phyloP scores from a whole-genome alignment of 2,888 invertebrate species.

The Hemaris fuciformis region DNA sequence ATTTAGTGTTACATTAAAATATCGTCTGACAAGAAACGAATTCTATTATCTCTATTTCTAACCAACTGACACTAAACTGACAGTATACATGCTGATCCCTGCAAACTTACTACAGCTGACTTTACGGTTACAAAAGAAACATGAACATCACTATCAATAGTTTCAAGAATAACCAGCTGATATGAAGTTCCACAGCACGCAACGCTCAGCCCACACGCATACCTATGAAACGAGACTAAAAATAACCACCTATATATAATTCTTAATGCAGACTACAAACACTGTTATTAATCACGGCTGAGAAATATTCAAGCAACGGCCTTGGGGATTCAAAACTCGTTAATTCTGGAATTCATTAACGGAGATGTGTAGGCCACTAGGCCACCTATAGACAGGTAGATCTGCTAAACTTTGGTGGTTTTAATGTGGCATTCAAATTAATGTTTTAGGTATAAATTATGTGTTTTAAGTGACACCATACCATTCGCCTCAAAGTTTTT shows the following conservation, averaged over 20 bases:
- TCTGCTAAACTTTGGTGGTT: background rate
- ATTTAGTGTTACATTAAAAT: too few relatives aligned
- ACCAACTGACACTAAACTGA: too few relatives aligned
- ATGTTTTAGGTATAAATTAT: background rate
- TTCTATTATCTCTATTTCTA: too few relatives aligned
- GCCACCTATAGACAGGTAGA: background rate
- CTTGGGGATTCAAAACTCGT: constrained; percentile 18
- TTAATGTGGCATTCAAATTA: background rate
- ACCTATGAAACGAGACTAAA: background rate
- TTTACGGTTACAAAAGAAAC: too few relatives aligned
- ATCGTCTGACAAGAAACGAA: too few relatives aligned
- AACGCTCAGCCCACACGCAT: constrained; percentile 2
- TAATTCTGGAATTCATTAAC: constrained; percentile 14
- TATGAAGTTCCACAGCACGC: background rate
- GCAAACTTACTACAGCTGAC: too few relatives aligned
- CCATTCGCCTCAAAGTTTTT: too few relatives aligned
- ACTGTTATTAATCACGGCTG: constrained; percentile 2
- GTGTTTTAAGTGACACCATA: background rate
- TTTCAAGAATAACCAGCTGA: background rate
- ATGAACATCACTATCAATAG: too few relatives aligned
- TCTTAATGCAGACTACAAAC: constrained; percentile 9
- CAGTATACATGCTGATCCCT: too few relatives aligned
- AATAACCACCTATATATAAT: constrained; percentile 9
- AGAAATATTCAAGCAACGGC: constrained; percentile 5
- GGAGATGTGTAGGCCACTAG: background rate